phyloP scores from a whole-genome alignment of 2,113 vertebrate genomes.

The Dipodomys ordii region DNA sequence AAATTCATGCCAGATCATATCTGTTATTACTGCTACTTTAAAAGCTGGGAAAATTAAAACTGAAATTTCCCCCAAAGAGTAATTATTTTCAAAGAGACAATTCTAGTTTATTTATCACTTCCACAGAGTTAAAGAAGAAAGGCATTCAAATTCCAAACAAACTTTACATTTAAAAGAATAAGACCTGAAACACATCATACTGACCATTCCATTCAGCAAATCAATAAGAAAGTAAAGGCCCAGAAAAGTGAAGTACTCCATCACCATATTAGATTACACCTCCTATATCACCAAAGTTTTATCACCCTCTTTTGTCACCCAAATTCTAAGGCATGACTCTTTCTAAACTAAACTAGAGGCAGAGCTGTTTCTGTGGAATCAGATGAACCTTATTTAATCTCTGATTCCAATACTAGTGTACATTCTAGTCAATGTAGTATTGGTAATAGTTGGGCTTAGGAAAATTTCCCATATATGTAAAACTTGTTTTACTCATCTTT shows the following conservation, averaged over 20 bases:
- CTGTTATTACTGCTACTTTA: constrained; percentile 27
- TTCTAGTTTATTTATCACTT: not conserved
- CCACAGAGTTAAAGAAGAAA: constrained; percentile 29
- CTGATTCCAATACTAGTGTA: not conserved
- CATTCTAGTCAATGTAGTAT: too few species aligned
- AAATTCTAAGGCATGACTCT: not conserved
- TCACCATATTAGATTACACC: not conserved
- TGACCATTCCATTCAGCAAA: constrained; percentile 5
- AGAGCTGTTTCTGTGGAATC: not conserved
- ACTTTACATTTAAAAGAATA: constrained; percentile 27
- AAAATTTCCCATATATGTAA: not conserved
- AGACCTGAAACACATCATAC: not conserved
- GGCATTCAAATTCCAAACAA: constrained; percentile 14
- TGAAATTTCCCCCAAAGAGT: not conserved
- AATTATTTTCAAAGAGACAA: constrained; percentile 22
- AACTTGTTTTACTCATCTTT: constrained; percentile 23
- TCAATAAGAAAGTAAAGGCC: not conserved
- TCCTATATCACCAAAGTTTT: not conserved
- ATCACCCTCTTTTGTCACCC: too few species aligned
- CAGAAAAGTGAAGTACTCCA: constrained; percentile 8
- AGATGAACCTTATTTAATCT: not conserved
- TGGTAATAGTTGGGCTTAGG: not conserved
- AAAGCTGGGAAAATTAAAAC: not conserved
- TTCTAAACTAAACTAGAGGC: constrained; percentile 6
- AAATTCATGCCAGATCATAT: constrained; percentile 10